Conservation (phyloP, 92 coral and sea anemone genomes). For the Zoanthus solanderi region DNA sequence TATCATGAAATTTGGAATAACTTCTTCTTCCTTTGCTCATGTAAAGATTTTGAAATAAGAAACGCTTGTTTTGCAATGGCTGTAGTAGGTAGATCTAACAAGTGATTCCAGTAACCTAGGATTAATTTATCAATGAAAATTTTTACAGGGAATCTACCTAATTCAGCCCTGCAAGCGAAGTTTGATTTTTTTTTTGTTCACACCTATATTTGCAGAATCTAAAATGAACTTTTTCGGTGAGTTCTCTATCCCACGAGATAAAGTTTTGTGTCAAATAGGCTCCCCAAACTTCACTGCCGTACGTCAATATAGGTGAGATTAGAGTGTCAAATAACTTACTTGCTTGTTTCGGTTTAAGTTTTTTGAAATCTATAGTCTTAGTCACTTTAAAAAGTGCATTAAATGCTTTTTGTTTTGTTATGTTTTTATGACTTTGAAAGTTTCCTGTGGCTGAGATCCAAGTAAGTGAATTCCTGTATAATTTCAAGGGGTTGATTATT, state of each 20-base stretch:
- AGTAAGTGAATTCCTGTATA: too few species aligned
- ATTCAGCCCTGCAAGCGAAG: constrained; percentile 20
- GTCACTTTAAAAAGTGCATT: not conserved
- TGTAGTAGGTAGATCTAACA: constrained; percentile 9
- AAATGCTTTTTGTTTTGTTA: not conserved
- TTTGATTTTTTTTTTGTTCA: constrained; percentile 34
- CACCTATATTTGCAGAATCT: not conserved
- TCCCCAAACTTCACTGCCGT: not conserved
- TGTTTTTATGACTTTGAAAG: not conserved
- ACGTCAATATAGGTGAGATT: not conserved
- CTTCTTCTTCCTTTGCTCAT: constrained; percentile 6
- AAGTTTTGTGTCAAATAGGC: not conserved
- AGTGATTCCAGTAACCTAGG: constrained; percentile 26
- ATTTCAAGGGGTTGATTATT: too few species aligned
- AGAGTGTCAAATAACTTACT: not conserved
- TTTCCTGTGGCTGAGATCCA: not conserved
- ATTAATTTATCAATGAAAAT: not conserved
- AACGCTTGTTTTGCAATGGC: not conserved
- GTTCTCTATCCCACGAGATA: not conserved
- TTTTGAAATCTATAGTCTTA: not conserved
- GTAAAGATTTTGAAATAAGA: not conserved
- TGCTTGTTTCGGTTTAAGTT: too few species aligned
- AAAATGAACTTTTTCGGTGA: not conserved
- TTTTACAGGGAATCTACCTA: constrained; percentile 48
- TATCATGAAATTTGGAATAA: not conserved